Evolutionary conservation across 1,140 invertebrate species (phyloP).

Genomic region (Pogonomyrmex barbatus): DNA sequence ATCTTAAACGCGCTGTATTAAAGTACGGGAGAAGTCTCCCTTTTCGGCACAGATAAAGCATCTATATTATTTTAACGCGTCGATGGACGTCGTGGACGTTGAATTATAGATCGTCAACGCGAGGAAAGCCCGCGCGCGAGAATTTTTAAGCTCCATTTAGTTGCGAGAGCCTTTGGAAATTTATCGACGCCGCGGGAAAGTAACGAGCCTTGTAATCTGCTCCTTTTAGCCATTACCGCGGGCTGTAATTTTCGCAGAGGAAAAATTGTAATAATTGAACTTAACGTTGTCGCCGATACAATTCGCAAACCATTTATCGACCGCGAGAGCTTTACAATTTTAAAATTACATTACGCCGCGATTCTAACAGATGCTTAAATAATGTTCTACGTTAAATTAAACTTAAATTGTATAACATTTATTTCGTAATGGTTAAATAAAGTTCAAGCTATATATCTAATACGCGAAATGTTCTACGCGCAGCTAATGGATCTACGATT

Average conservation of each 20-base stretch:
- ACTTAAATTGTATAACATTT: constrained; percentile 4
- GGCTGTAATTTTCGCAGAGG: constrained; percentile 24
- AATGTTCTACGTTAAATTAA: not conserved
- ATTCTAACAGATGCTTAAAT: not conserved
- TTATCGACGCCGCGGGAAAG: constrained; percentile 58
- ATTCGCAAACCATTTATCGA: constrained; percentile 4
- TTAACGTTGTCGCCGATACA: not conserved
- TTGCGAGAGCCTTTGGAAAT: constrained; percentile 37
- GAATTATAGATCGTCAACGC: constrained; percentile 25
- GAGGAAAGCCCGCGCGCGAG: constrained; percentile 21
- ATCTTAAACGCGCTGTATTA: constrained; percentile 52
- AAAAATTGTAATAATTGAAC: constrained; percentile 49
- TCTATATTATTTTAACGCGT: constrained; percentile 41
- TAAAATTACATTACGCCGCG: not conserved
- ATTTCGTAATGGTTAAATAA: not conserved
- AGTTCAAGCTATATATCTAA: not conserved
- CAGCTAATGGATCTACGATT: not conserved
- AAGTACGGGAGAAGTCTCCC: not conserved
- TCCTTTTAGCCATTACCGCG: constrained; percentile 58
- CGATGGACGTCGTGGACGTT: constrained; percentile 4
- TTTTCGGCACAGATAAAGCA: not conserved
- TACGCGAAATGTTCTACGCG: not conserved
- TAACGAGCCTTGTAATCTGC: constrained; percentile 67
- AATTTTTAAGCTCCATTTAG: constrained; percentile 49
- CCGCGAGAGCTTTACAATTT: not conserved